These are phyloP conservation scores for Spermophilus dauricus DNA, from an alignment of 2,113 vertebrate species.

Conservation along the genomic window DNA sequence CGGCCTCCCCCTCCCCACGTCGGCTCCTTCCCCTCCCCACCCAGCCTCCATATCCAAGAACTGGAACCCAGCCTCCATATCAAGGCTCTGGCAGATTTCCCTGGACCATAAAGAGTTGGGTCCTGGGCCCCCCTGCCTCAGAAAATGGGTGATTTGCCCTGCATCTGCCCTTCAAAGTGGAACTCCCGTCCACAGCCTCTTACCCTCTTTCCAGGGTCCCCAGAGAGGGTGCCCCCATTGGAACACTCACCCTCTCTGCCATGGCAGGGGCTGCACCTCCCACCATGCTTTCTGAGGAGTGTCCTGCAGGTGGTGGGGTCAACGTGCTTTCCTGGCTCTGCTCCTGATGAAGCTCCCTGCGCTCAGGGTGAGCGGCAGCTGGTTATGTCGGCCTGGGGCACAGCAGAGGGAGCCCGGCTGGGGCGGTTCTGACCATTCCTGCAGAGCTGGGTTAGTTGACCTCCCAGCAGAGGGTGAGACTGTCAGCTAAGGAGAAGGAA, in stretches of 20 bases:
- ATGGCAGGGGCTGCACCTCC: neutral
- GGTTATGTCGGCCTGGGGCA: neutral
- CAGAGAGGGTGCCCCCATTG: neutral
- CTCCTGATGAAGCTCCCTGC: neutral
- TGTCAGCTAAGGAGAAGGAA: neutral
- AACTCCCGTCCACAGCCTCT: neutral
- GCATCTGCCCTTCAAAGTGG: neutral
- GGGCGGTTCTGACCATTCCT: neutral
- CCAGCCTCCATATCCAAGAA: neutral
- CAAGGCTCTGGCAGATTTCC: neutral
- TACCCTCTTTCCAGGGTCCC: neutral
- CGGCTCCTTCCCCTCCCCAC: too few species aligned
- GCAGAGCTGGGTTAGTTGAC: neutral
- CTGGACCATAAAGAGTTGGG: neutral
- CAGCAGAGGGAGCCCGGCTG: neutral
- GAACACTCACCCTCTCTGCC: neutral
- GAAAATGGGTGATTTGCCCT: neutral
- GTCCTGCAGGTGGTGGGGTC: neutral
- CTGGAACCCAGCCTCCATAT: neutral
- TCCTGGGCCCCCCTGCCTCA: neutral
- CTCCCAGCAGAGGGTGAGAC: neutral
- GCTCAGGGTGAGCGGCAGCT: neutral
- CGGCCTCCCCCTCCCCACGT: neutral
- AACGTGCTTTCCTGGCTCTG: neutral
- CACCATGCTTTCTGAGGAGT: neutral